Percentiles rank a stretch among this genome's conserved stretches.
Conservation (phyloP, 2,888 invertebrate genomes). For the Miltochrista miniata region DNA sequence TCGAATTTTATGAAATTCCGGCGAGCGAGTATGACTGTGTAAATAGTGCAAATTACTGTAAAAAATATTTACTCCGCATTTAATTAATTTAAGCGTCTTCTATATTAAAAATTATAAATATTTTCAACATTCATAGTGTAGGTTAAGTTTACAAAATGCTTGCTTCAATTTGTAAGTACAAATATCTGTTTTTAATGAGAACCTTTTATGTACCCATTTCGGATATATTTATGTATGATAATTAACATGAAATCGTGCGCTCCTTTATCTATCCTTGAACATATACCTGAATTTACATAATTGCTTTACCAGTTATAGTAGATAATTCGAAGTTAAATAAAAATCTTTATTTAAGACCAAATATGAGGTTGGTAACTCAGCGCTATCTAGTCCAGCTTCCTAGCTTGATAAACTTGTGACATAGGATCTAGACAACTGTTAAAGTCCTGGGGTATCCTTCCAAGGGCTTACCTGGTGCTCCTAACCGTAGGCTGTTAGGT, state of each 20-base stretch:
- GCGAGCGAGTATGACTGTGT: constrained; percentile 2
- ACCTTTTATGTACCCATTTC: too few species aligned
- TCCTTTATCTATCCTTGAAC: too few species aligned
- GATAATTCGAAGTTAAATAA: background rate
- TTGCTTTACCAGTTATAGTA: background rate
- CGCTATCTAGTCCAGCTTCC: too few species aligned
- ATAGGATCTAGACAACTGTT: too few species aligned
- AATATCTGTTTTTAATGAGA: too few species aligned
- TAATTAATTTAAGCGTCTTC: constrained; percentile 11
- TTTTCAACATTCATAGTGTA: constrained; percentile 22
- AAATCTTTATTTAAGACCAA: too few species aligned
- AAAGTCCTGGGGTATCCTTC: too few species aligned
- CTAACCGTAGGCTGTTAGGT: too few species aligned
- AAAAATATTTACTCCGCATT: constrained; percentile 19
- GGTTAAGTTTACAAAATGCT: constrained; percentile 28
- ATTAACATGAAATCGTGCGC: too few species aligned
- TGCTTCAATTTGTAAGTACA: constrained; percentile 30
- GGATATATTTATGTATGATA: background rate
- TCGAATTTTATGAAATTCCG: constrained; percentile 9
- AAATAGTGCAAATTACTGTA: constrained; percentile 4
- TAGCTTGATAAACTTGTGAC: too few species aligned
- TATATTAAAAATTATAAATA: background rate
- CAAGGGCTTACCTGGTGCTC: too few species aligned
- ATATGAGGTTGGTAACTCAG: too few species aligned
- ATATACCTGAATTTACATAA: background rate